These are phyloP conservation scores for Syngnathus rostellatus DNA, from an alignment of 2,797 vertebrate genomes.

Conservation along the genomic window DNA sequence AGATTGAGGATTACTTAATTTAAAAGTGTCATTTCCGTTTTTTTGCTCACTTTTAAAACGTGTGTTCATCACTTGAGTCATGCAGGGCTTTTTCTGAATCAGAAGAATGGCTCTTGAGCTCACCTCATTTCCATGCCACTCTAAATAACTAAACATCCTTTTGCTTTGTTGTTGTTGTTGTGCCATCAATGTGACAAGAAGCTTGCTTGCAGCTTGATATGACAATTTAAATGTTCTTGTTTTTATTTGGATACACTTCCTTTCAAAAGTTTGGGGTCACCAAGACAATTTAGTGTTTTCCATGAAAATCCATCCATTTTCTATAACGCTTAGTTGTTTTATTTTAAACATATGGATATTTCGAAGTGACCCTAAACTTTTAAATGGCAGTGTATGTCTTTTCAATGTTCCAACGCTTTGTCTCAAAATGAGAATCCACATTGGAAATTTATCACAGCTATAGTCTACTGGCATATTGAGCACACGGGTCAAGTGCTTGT, in stretches of 20 bases:
- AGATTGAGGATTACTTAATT: background rate
- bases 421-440: background rate
- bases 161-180: background rate
- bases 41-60: background rate
- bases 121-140: too few relatives aligned
- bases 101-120: background rate
- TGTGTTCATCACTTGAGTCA: background rate
- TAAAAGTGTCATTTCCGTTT: background rate
- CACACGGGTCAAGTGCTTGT: background rate
- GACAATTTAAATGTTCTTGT: background rate
- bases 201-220: background rate
- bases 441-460: background rate
- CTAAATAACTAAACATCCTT: background rate
- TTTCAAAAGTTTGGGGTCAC: too few relatives aligned
- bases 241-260: too few relatives aligned
- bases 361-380: too few relatives aligned
- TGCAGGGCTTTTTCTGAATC: background rate
- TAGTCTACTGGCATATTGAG: background rate
- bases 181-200: too few relatives aligned
- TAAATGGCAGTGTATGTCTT: too few relatives aligned
- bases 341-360: too few relatives aligned
- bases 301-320: too few relatives aligned
- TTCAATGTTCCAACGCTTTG: background rate
- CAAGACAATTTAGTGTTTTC: too few relatives aligned
- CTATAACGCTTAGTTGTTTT: too few relatives aligned